Conservation (phyloP, 2,113 vertebrate species). For the Pelodiscus sinensis region DNA sequence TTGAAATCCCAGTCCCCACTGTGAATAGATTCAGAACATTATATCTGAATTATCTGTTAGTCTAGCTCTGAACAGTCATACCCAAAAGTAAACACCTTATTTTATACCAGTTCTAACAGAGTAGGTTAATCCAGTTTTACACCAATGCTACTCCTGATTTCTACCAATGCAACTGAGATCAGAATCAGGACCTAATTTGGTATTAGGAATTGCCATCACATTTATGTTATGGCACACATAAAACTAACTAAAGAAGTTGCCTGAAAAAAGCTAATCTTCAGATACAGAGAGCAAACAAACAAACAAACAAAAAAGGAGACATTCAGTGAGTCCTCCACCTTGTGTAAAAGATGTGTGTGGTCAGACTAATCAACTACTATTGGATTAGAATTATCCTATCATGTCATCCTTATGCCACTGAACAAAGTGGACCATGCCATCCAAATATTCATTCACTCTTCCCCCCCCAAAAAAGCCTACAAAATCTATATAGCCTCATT, state of each 20-base stretch:
- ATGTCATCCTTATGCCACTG: neutral
- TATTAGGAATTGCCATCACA: neutral
- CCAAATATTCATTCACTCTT: too few relatives aligned
- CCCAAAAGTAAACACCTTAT: neutral
- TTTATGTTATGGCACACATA: too few relatives aligned
- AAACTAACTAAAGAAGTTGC: too few relatives aligned
- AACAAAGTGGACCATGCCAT: neutral
- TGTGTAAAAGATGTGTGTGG: neutral
- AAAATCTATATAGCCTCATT: too few relatives aligned
- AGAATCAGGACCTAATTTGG: neutral
- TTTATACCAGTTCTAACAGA: constrained; percentile 25
- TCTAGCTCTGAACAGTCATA: neutral
- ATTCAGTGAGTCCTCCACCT: neutral
- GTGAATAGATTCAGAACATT: neutral
- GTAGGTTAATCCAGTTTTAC: neutral
- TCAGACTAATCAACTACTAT: neutral
- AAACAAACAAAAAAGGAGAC: neutral
- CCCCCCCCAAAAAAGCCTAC: too few relatives aligned
- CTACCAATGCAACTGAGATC: neutral
- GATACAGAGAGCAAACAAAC: neutral
- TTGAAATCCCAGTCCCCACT: neutral
- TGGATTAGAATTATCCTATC: neutral
- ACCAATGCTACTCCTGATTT: neutral
- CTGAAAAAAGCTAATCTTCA: neutral
- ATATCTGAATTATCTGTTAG: neutral